phyloP scores from a whole-genome alignment of 2,113 vertebrate species.

The Merops nubicus region DNA sequence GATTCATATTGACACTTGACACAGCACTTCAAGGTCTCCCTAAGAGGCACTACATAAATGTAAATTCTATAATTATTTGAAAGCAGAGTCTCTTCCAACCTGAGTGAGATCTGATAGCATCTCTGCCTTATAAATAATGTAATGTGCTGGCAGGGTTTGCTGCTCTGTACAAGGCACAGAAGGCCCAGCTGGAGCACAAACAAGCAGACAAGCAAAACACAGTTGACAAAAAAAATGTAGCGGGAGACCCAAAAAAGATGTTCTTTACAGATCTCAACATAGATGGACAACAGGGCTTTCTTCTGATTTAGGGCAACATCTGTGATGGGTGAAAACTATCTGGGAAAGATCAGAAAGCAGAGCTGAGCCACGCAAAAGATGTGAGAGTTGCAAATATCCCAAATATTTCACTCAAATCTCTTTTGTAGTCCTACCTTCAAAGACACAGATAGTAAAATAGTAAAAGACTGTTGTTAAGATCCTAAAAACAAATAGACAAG shows the following conservation, averaged over 20 bases:
- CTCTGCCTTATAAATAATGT: slow-evolving; percentile 63
- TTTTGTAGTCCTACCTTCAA: slow-evolving; percentile 27
- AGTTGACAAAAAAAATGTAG: slow-evolving; percentile 21
- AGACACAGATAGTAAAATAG: not conserved
- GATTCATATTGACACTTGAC: not conserved
- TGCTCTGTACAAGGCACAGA: slow-evolving; percentile 5
- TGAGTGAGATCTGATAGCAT: slow-evolving; percentile 51
- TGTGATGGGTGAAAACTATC: not conserved
- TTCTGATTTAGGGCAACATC: not conserved
- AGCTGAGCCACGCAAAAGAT: not conserved
- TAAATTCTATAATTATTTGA: slow-evolving; percentile 62
- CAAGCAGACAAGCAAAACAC: slow-evolving; percentile 8
- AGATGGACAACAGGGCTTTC: not conserved
- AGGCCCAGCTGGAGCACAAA: slow-evolving; percentile 54
- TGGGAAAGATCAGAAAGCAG: not conserved
- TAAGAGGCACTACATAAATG: slow-evolving; percentile 45
- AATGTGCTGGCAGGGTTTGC: slow-evolving; percentile 43
- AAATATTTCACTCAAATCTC: slow-evolving; percentile 26
- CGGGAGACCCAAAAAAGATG: not conserved
- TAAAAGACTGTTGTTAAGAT: not conserved
- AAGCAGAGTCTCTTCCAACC: slow-evolving; percentile 48
- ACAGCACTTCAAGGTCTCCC: not conserved
- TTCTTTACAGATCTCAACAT: not conserved
- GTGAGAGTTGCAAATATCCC: not conserved
- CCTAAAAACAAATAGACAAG: not conserved